Conservation (phyloP, 2,797 vertebrate species). For the Enteromius viviparus region DNA sequence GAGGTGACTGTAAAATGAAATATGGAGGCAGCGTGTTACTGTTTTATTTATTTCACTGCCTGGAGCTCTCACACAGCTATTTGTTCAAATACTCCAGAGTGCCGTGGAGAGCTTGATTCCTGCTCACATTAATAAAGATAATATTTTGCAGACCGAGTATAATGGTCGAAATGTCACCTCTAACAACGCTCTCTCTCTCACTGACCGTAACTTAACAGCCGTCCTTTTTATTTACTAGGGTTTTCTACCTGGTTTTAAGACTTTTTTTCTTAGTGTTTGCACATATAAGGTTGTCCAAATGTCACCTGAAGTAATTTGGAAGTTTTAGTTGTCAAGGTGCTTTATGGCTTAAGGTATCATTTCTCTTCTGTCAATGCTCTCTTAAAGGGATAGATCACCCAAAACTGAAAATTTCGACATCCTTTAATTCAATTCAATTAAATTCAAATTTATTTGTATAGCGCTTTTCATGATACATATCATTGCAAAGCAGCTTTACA, state of each 20-base stretch:
- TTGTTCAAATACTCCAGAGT: slow-evolving; percentile 82
- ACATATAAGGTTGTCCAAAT: slow-evolving; percentile 61
- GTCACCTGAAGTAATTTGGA: slow-evolving; percentile 60
- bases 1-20: slow-evolving; percentile 78
- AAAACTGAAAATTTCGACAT: background rate
- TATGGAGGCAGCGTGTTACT: slow-evolving; percentile 70
- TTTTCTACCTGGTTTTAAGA: slow-evolving; percentile 42
- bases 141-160: slow-evolving; percentile 79
- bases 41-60: slow-evolving; percentile 78
- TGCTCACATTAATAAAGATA: slow-evolving; percentile 85
- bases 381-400: background rate
- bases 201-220: slow-evolving; percentile 74
- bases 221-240: slow-evolving; percentile 69
- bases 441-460: too few species aligned
- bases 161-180: slow-evolving; percentile 79
- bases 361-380: slow-evolving; percentile 27
- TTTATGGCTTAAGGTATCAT: slow-evolving; percentile 35
- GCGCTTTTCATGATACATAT: too few species aligned
- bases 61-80: slow-evolving; percentile 75
- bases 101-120: slow-evolving; percentile 80
- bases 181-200: slow-evolving; percentile 65
- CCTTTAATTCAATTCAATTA: background rate
- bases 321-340: slow-evolving; percentile 25
- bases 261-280: slow-evolving; percentile 55
- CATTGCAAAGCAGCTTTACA: too few species aligned